Conservation (phyloP, 2,888 invertebrate species). For the Salticus scenicus region DNA sequence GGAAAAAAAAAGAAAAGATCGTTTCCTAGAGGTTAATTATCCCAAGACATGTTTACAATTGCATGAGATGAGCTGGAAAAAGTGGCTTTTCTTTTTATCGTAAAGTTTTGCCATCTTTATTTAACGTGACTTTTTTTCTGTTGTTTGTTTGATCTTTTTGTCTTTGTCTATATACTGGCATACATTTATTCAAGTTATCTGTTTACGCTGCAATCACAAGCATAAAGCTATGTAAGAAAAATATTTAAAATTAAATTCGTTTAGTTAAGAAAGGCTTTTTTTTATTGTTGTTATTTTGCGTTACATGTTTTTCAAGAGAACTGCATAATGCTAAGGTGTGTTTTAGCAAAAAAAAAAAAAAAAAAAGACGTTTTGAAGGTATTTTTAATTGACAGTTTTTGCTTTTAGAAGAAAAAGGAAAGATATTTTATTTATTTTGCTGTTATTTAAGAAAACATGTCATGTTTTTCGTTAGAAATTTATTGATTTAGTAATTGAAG, state of each 20-base stretch:
- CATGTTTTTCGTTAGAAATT: too few species aligned
- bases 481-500: too few species aligned
- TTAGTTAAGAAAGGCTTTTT: not conserved
- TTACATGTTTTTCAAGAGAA: too few species aligned
- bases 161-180: not conserved
- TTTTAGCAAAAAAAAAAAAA: too few species aligned
- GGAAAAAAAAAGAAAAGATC: constrained; percentile 32
- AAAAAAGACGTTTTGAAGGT: too few species aligned
- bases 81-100: constrained; percentile 32
- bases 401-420: too few species aligned
- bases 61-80: constrained; percentile 56
- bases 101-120: constrained; percentile 41
- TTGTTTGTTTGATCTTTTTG: constrained; percentile 17
- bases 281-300: too few species aligned
- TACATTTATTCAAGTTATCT: not conserved
- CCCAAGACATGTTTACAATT: constrained; percentile 65
- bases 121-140: constrained; percentile 32
- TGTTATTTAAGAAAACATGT: too few species aligned
- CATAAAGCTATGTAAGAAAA: not conserved
- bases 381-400: too few species aligned
- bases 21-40: constrained; percentile 65
- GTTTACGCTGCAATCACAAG: not conserved
- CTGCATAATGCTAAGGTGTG: too few species aligned
- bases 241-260: constrained; percentile 3
- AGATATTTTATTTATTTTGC: too few species aligned